Conservation (phyloP, 2,797 vertebrate species). For the Ctenopoma kingsleyae region DNA sequence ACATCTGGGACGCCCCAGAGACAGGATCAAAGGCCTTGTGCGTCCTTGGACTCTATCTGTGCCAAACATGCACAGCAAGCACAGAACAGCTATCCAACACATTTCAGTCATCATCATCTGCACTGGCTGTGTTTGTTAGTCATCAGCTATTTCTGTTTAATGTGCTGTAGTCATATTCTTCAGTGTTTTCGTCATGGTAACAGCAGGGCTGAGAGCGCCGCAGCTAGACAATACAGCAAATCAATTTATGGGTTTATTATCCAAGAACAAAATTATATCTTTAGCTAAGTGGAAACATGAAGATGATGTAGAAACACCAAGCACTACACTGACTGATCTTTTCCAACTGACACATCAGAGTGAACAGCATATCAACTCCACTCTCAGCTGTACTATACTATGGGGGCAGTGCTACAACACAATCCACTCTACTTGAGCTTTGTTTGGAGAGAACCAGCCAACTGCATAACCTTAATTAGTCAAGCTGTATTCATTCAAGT, state of each 20-base stretch:
- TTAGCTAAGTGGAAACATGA: constrained; percentile 55
- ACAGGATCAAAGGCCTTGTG: constrained; percentile 70
- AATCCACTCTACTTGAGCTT: constrained; percentile 70
- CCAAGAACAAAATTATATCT: constrained; percentile 38
- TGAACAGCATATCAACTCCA: constrained; percentile 42
- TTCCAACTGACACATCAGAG: constrained; percentile 53
- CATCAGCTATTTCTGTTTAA: constrained; percentile 65
- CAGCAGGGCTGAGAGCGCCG: constrained; percentile 30
- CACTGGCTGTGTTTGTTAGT: constrained; percentile 61
- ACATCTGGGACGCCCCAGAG: constrained; percentile 80
- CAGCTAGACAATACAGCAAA: constrained; percentile 36
- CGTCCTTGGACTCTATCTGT: constrained; percentile 76
- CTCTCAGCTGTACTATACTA: constrained; percentile 49
- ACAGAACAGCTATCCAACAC: constrained; percentile 49
- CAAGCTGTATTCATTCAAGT: constrained; percentile 81
- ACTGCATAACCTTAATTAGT: constrained; percentile 82
- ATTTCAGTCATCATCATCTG: constrained; percentile 66
- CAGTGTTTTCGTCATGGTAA: constrained; percentile 53
- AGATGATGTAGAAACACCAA: constrained; percentile 50
- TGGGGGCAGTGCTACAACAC: constrained; percentile 55
- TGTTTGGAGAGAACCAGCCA: constrained; percentile 79
- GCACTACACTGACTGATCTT: constrained; percentile 52
- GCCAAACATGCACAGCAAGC: constrained; percentile 68
- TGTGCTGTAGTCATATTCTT: constrained; percentile 57
- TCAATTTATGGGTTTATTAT: constrained; percentile 53